Conservation (phyloP, 2,797 vertebrate species). For the Cryptoprocta ferox region DNA sequence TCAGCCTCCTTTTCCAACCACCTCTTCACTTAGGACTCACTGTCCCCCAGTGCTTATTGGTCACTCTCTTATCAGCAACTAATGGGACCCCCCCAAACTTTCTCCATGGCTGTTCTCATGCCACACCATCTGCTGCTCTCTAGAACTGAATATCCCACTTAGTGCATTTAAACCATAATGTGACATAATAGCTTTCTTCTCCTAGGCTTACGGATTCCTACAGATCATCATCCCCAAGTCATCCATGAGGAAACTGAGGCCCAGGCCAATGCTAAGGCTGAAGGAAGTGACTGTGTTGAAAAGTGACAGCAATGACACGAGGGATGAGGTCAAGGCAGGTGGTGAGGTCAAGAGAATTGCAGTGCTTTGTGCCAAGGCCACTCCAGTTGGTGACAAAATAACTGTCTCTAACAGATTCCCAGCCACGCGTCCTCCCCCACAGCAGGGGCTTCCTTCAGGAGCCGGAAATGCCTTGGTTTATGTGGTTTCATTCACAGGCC, state of each 20-base stretch:
- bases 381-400: conserved; percentile 33
- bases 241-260: neutral
- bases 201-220: neutral
- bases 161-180: neutral
- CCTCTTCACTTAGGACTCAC: neutral
- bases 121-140: neutral
- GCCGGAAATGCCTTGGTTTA: neutral
- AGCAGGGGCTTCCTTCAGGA: neutral
- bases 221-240: neutral
- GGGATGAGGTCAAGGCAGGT: neutral
- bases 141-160: neutral
- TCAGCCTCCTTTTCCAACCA: neutral
- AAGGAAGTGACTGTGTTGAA: neutral
- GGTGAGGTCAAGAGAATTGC: neutral
- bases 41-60: accelerated
- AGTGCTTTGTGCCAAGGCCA: neutral
- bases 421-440: neutral
- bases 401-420: neutral
- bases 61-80: neutral
- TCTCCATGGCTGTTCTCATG: neutral
- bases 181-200: neutral
- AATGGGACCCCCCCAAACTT: too few relatives aligned
- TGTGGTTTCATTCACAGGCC: neutral
- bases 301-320: neutral
- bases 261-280: neutral